Conservation (phyloP, 2,113 vertebrate genomes). For the Zapus hudsonius region DNA sequence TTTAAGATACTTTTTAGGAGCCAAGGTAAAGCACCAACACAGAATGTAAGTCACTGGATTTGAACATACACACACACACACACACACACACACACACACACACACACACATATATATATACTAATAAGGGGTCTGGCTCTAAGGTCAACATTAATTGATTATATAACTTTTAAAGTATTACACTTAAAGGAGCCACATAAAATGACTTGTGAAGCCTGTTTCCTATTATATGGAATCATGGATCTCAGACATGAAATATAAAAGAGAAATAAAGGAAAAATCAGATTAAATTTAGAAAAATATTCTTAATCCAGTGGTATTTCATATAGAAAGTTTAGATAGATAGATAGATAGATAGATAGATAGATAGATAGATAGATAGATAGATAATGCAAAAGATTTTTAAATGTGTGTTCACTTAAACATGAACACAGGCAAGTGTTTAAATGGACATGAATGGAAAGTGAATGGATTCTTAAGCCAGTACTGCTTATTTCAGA, state of each 20-base stretch:
- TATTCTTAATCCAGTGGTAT: too few relatives aligned
- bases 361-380: too few relatives aligned
- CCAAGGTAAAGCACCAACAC: background rate
- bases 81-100: too few relatives aligned
- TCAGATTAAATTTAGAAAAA: background rate
- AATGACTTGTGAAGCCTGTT: background rate
- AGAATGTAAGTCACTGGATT: background rate
- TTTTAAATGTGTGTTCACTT: background rate
- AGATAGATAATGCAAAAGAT: too few relatives aligned
- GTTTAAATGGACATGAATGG: background rate
- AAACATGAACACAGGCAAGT: background rate
- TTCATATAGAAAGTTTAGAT: too few relatives aligned
- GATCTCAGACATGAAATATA: background rate
- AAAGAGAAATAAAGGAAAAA: background rate
- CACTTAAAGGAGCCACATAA: background rate
- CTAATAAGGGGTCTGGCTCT: too few relatives aligned
- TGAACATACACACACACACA: too few relatives aligned
- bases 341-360: too few relatives aligned
- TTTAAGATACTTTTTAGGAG: background rate
- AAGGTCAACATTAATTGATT: background rate
- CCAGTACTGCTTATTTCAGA: too few relatives aligned
- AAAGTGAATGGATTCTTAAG: background rate
- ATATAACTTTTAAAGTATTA: background rate
- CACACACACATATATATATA: too few relatives aligned
- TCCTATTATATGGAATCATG: background rate